Conservation (phyloP, 1,140 invertebrate genomes). For the Euwallacea similis region DNA sequence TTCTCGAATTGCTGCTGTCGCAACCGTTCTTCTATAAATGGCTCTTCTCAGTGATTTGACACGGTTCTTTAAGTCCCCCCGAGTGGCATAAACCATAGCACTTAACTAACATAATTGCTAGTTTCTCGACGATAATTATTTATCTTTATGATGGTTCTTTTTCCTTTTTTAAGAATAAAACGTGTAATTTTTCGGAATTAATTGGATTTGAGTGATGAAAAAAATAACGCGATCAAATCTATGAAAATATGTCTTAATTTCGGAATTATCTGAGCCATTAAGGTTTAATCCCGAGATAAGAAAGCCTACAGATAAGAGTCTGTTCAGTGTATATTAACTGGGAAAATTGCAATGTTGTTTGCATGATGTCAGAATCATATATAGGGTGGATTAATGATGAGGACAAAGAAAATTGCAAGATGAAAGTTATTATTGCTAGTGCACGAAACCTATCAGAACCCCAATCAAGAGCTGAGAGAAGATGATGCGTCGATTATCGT, state of each 20-base stretch:
- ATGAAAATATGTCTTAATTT: neutral
- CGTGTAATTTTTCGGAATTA: neutral
- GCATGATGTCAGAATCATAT: neutral
- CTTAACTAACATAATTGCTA: constrained; percentile 27
- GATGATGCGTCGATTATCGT: too few species aligned
- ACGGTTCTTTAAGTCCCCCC: constrained; percentile 25
- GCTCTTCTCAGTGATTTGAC: constrained; percentile 27
- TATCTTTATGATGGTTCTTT: constrained; percentile 21
- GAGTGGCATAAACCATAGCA: constrained; percentile 24
- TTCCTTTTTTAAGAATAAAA: constrained; percentile 11
- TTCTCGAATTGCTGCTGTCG: too few species aligned
- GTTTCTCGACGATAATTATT: constrained; percentile 32
- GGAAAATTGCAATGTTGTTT: constrained; percentile 11
- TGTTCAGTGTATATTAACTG: constrained; percentile 3
- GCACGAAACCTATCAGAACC: too few species aligned
- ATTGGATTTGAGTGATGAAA: neutral
- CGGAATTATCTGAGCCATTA: neutral
- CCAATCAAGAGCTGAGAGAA: too few species aligned
- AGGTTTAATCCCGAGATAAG: constrained; percentile 3
- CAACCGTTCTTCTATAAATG: neutral
- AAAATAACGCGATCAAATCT: too few species aligned
- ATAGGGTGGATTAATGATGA: too few species aligned
- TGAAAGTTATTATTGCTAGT: too few species aligned
- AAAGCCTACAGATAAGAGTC: constrained; percentile 9
- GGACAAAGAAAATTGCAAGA: too few species aligned